Evolutionary conservation across 2,888 invertebrate species (phyloP).

Genomic region (Malthinus seriepunctatus): DNA sequence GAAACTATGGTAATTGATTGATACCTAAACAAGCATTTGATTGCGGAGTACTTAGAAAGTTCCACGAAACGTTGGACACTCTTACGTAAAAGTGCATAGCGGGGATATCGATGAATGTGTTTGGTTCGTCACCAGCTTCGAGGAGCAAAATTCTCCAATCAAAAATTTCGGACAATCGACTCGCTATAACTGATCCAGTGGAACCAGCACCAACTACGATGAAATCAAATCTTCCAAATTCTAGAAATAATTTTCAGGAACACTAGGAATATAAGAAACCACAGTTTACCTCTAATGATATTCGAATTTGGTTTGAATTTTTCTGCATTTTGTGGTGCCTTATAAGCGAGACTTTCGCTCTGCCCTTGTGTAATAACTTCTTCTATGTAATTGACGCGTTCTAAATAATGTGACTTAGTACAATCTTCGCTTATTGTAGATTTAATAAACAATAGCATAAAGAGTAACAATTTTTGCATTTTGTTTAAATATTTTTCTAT

Average conservation of each 20-base stretch:
- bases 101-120: conserved; percentile 22
- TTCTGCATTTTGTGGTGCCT: too few species aligned
- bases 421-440: too few species aligned
- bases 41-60: not conserved
- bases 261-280: too few species aligned
- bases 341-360: too few species aligned
- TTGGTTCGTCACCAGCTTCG: conserved; percentile 12
- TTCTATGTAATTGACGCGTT: too few species aligned
- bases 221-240: conserved; percentile 23
- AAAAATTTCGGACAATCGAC: not conserved
- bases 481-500: too few species aligned
- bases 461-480: not conserved
- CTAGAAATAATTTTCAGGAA: conserved; percentile 13
- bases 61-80: not conserved
- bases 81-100: conserved; percentile 12
- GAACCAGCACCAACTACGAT: conserved; percentile 23
- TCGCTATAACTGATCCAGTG: not conserved
- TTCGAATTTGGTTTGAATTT: too few species aligned
- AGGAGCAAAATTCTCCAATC: not conserved
- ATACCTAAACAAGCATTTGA: not conserved
- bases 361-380: too few species aligned
- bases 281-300: too few species aligned
- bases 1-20: not conserved
- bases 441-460: not conserved
- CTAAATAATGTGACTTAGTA: too few species aligned